Conservation (phyloP, 2,797 vertebrate species). For the Craterocephalus amniculus region DNA sequence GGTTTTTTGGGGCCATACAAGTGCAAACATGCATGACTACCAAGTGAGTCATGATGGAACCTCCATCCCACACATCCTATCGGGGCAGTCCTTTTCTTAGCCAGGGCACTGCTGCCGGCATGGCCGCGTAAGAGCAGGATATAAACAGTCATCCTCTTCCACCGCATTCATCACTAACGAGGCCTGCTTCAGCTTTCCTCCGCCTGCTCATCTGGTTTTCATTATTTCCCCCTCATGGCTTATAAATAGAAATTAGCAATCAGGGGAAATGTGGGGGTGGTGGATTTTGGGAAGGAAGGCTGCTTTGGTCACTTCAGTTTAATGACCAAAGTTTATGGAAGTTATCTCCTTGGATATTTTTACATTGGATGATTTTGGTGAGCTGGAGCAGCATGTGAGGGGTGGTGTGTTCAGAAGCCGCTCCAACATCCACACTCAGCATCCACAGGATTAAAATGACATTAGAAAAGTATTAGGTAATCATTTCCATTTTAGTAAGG, state of each 20-base stretch:
- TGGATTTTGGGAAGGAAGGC: conserved; percentile 54
- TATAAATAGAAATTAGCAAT: conserved; percentile 80
- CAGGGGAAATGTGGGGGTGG: conserved; percentile 64
- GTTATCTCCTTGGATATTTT: conserved; percentile 61
- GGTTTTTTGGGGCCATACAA: conserved; percentile 47
- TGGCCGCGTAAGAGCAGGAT: conserved; percentile 47
- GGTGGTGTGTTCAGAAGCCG: conserved; percentile 23
- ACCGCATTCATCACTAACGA: conserved; percentile 69
- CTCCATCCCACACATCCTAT: conserved; percentile 72
- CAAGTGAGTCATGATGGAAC: conserved; percentile 81
- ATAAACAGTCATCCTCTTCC: conserved; percentile 72
- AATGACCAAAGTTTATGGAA: conserved; percentile 58
- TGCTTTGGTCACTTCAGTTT: conserved; percentile 40
- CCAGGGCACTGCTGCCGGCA: conserved; percentile 56
- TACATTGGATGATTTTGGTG: conserved; percentile 26
- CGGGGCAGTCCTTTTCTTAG: conserved; percentile 68
- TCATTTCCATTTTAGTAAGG: not conserved
- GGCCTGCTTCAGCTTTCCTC: conserved; percentile 63
- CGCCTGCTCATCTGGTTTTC: conserved; percentile 72
- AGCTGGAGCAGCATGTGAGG: conserved; percentile 42
- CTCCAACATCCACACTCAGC: conserved; percentile 45
- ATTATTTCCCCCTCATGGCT: conserved; percentile 72
- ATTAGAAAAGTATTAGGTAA: conserved; percentile 21
- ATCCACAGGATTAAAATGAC: conserved; percentile 33
- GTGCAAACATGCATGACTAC: conserved; percentile 74